These are phyloP conservation scores for Oreochromis tanganicae DNA, from an alignment of 2,113 vertebrate genomes.

Conservation along the genomic window DNA sequence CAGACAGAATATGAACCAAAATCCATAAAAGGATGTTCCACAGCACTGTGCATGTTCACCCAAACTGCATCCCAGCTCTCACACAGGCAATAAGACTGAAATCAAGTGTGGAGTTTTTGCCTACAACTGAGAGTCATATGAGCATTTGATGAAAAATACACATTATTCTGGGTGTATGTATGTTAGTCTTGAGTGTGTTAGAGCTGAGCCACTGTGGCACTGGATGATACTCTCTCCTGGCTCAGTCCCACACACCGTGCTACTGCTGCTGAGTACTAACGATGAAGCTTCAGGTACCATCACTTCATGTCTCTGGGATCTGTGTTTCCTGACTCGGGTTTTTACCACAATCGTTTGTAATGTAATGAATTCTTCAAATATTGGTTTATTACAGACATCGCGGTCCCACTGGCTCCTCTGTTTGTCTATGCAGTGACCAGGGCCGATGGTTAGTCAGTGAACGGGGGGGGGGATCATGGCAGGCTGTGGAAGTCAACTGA, in stretches of 20 bases:
- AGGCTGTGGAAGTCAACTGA: background rate
- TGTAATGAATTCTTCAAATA: background rate
- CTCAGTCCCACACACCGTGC: background rate
- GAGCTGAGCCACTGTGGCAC: background rate
- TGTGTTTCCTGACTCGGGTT: background rate
- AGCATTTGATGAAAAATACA: background rate
- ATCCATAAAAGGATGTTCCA: background rate
- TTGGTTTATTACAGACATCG: background rate
- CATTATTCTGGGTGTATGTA: background rate
- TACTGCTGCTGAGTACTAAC: background rate
- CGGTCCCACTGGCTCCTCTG: too few species aligned
- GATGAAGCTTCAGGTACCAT: background rate
- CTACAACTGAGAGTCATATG: background rate
- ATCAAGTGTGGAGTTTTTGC: background rate
- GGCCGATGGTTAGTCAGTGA: background rate
- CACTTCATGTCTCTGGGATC: too few species aligned
- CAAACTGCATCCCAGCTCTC: background rate
- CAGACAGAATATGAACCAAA: background rate
- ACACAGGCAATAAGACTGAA: background rate
- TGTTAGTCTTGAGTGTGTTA: background rate
- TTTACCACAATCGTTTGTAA: background rate
- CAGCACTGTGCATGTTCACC: background rate
- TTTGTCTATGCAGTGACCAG: background rate
- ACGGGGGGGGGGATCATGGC: background rate
- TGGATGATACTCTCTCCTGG: background rate